Conservation (phyloP, 1,140 invertebrate genomes). For the Ladona fulva region DNA sequence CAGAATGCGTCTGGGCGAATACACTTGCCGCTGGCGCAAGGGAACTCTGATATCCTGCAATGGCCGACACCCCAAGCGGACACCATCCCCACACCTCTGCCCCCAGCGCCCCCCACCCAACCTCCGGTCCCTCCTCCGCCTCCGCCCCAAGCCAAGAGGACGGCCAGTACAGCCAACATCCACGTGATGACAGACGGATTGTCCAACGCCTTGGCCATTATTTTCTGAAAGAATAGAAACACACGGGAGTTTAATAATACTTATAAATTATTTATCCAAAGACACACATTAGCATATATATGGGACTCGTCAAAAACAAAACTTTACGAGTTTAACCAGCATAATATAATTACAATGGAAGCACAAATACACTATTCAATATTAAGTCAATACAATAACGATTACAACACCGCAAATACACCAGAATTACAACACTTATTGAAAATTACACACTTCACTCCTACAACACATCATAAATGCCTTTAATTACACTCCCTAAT, state of each 20-base stretch:
- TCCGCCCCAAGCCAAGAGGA: background rate
- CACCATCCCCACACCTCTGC: background rate
- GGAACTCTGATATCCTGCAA: conserved; percentile 68
- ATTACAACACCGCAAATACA: too few relatives aligned
- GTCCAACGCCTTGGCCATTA: background rate
- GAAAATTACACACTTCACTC: too few relatives aligned
- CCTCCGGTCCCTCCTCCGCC: background rate
- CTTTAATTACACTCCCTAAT: too few relatives aligned
- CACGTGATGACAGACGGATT: background rate
- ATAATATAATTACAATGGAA: too few relatives aligned
- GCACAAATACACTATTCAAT: too few relatives aligned
- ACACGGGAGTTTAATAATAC: background rate
- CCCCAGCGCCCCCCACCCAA: background rate
- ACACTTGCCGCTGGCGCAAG: conserved; percentile 67
- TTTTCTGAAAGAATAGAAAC: background rate
- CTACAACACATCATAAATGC: too few relatives aligned
- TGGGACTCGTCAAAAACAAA: too few relatives aligned
- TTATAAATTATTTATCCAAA: too few relatives aligned
- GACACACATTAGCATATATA: too few relatives aligned
- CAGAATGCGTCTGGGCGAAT: conserved; percentile 77
- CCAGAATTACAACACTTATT: too few relatives aligned
- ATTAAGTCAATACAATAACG: too few relatives aligned
- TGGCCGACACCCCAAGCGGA: background rate
- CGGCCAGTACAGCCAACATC: background rate
- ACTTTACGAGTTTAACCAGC: too few relatives aligned